Percentiles rank a stretch among this genome's conserved stretches.
These are phyloP conservation scores for Drosophila mettleri DNA, from an alignment of 2,888 invertebrate genomes.

Conservation along the genomic window DNA sequence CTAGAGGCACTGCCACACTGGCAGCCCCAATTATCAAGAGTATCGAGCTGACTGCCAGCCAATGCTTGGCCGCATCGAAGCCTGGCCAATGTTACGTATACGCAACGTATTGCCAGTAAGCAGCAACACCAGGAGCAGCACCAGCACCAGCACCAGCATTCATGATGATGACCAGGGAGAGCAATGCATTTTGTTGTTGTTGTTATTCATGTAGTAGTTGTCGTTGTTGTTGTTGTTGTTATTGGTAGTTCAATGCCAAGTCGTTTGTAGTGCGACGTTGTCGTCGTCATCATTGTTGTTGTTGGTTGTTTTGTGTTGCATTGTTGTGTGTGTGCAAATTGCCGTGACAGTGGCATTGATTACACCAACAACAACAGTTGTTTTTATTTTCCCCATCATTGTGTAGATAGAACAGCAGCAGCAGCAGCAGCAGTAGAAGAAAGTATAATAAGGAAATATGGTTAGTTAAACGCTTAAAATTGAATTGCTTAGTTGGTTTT, in stretches of 20 bases:
- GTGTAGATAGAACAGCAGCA: constrained; percentile 10
- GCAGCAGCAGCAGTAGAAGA: constrained; percentile 25
- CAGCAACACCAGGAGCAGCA: constrained; percentile 11
- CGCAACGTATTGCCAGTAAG: constrained; percentile 47
- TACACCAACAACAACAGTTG: constrained; percentile 61
- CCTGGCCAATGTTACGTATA: constrained; percentile 82
- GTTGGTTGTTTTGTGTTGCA: constrained; percentile 69
- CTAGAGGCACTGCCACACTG: constrained; percentile 92
- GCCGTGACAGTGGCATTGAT: constrained; percentile 79
- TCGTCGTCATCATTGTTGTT: constrained; percentile 10
- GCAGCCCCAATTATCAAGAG: constrained; percentile 92
- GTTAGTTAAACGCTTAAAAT: constrained; percentile 78
- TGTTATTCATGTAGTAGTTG: constrained; percentile 56
- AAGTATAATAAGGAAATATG: constrained; percentile 76
- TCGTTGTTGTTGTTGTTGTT: constrained; percentile 67
- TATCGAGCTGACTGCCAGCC: constrained; percentile 91
- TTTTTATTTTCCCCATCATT: constrained; percentile 32
- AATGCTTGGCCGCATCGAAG: constrained; percentile 88
- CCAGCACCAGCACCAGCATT: constrained; percentile 54
- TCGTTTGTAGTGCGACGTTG: constrained; percentile 48
- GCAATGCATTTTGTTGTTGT: constrained; percentile 47
- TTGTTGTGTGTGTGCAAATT: constrained; percentile 81
- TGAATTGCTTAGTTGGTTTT: constrained; percentile 56
- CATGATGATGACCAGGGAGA: constrained; percentile 62
- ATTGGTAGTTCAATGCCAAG: constrained; percentile 79